These are phyloP conservation scores for Cariama cristata DNA, from an alignment of 2,113 vertebrate species.

Conservation along the genomic window DNA sequence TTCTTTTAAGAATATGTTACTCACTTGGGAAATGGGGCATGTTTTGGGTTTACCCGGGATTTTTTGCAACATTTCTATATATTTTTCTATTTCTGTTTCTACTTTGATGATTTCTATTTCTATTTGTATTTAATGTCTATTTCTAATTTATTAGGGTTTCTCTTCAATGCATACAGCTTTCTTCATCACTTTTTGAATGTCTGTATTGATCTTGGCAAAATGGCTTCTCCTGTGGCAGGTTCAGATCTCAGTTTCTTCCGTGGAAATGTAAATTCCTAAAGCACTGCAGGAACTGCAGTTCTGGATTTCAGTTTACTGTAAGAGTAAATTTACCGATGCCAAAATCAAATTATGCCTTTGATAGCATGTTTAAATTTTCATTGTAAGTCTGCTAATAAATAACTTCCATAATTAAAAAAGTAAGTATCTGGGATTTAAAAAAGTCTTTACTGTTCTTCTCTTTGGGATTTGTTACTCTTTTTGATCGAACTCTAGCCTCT, in stretches of 20 bases:
- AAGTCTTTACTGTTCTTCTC: background rate
- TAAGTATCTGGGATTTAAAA: background rate
- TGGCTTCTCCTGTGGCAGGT: background rate
- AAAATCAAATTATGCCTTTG: constrained; percentile 14
- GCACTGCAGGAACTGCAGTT: background rate
- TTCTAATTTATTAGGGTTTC: background rate
- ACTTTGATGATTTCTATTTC: background rate
- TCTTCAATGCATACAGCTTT: background rate
- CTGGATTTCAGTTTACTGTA: background rate
- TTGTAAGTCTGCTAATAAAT: background rate
- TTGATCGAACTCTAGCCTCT: background rate
- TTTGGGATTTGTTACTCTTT: background rate
- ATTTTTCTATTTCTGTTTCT: background rate
- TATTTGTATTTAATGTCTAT: background rate
- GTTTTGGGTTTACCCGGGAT: background rate
- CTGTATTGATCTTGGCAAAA: background rate
- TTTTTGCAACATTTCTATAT: background rate
- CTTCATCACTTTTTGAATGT: background rate
- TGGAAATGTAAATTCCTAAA: background rate
- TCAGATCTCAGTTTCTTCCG: background rate
- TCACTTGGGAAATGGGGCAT: background rate
- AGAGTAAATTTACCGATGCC: background rate
- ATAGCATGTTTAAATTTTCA: background rate
- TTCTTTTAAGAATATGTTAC: background rate
- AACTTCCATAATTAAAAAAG: background rate